Conservation (phyloP, 2,888 invertebrate genomes). For the Metopia argyrocephala region DNA sequence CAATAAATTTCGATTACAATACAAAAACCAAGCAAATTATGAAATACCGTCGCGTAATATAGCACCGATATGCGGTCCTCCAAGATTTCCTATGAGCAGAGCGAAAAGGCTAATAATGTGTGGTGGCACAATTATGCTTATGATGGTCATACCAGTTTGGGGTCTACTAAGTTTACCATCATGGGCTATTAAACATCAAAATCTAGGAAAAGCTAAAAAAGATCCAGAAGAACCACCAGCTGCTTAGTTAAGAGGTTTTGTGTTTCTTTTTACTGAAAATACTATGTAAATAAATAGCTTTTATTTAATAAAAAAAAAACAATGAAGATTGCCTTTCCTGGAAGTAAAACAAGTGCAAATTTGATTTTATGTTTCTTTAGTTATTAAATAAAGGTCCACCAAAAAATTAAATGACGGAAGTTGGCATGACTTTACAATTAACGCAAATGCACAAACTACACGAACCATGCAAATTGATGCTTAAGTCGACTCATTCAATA, state of each 20-base stretch:
- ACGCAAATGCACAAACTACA: slow-evolving; percentile 26
- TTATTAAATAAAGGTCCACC: too few species aligned
- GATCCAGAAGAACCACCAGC: neutral
- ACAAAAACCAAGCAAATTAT: neutral
- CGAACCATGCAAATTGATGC: slow-evolving; percentile 48
- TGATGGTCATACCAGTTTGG: slow-evolving; percentile 71
- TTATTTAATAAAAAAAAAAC: neutral
- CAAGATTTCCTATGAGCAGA: slow-evolving; percentile 67
- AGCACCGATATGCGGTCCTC: slow-evolving; percentile 67
- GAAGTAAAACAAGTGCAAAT: slow-evolving; percentile 29
- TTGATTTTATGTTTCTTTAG: too few species aligned
- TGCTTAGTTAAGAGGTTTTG: neutral
- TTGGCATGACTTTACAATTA: slow-evolving; percentile 12
- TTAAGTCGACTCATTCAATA: neutral
- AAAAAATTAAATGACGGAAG: too few species aligned
- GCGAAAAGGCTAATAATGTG: slow-evolving; percentile 65
- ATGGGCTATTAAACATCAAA: slow-evolving; percentile 66
- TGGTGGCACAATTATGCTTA: slow-evolving; percentile 60
- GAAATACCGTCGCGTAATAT: slow-evolving; percentile 30
- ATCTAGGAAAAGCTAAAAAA: slow-evolving; percentile 38
- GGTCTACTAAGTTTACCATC: slow-evolving; percentile 65
- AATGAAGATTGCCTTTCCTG: slow-evolving; percentile 31
- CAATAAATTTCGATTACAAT: slow-evolving; percentile 23
- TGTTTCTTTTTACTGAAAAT: neutral
- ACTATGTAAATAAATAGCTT: neutral